These are phyloP conservation scores for Bombus picipes DNA, from an alignment of 1,140 invertebrate species.

Conservation along the genomic window DNA sequence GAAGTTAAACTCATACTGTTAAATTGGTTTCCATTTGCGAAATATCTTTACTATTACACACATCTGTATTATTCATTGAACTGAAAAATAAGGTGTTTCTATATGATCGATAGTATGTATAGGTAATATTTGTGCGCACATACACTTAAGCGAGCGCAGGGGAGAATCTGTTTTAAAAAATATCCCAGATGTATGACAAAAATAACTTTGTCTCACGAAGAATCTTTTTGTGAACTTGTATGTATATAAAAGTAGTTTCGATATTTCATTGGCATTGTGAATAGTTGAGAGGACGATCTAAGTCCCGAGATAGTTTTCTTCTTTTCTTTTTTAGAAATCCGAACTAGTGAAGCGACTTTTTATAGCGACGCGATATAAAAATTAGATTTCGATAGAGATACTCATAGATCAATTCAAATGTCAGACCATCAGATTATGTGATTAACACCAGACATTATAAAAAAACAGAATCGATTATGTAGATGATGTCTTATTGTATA, in stretches of 20 bases:
- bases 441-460: neutral
- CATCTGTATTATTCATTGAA: neutral
- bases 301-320: constrained; percentile 11
- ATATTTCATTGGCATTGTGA: constrained; percentile 60
- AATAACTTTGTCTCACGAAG: constrained; percentile 53
- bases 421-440: neutral
- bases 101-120: neutral
- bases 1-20: neutral
- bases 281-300: constrained; percentile 33
- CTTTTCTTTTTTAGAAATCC: neutral
- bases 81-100: neutral
- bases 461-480: constrained; percentile 6
- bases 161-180: constrained; percentile 50
- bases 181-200: constrained; percentile 41
- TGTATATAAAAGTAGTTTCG: constrained; percentile 63
- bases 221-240: constrained; percentile 21
- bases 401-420: neutral
- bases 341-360: constrained; percentile 42
- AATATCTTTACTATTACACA: neutral
- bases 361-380: constrained; percentile 51
- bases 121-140: neutral
- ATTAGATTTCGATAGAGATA: constrained; percentile 29
- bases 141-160: neutral
- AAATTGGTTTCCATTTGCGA: neutral
- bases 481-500: neutral